phyloP scores from a whole-genome alignment of 2,888 invertebrate species.

The Heteromurus nitidus region DNA sequence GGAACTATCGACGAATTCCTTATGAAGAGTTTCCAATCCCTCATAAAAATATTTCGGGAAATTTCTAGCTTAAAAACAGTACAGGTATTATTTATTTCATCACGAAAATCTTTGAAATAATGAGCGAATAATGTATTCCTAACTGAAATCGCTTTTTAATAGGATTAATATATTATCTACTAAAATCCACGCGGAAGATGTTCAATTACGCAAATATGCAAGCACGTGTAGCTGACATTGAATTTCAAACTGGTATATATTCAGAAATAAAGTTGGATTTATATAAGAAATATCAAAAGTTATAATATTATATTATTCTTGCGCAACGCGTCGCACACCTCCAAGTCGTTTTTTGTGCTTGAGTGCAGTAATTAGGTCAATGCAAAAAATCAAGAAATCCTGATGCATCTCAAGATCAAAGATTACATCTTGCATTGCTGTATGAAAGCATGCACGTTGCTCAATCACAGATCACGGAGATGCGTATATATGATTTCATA shows the following conservation, averaged over 20 bases:
- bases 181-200: too few species aligned
- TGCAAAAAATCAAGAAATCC: not conserved
- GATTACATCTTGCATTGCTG: not conserved
- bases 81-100: not conserved
- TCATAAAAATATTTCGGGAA: not conserved
- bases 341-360: not conserved
- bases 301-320: not conserved
- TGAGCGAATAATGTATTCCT: not conserved
- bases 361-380: constrained; percentile 9
- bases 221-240: not conserved
- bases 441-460: not conserved
- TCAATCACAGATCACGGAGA: not conserved
- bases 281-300: not conserved
- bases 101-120: not conserved
- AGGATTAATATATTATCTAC: not conserved
- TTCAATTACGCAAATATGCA: not conserved
- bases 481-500: not conserved
- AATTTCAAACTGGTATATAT: not conserved
- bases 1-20: constrained; percentile 54
- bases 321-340: not conserved
- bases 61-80: not conserved
- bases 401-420: constrained; percentile 20
- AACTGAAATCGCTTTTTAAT: not conserved
- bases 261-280: not conserved
- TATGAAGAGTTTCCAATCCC: constrained; percentile 62